These are phyloP conservation scores for Moxostoma hubbsi DNA, from an alignment of 2,797 vertebrate species.

Conservation along the genomic window DNA sequence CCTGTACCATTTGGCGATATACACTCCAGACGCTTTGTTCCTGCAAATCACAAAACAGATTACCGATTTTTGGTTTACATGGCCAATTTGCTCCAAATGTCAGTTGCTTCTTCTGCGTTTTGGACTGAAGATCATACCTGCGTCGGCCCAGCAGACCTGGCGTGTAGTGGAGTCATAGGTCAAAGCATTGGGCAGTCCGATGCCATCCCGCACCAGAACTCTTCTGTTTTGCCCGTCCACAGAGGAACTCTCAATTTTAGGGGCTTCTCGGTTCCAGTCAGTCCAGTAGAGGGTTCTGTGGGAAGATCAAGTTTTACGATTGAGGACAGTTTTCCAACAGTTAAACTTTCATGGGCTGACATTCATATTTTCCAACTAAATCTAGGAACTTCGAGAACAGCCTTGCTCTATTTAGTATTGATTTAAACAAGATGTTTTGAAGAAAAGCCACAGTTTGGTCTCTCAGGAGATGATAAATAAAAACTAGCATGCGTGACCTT, in stretches of 20 bases:
- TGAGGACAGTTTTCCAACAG: not conserved
- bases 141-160: constrained; percentile 94
- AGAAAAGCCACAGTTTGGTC: not conserved
- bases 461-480: constrained; percentile 14
- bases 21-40: constrained; percentile 94
- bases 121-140: constrained; percentile 78
- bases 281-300: constrained; percentile 94
- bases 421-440: constrained; percentile 39
- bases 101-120: not conserved
- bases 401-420: constrained; percentile 26
- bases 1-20: constrained; percentile 82
- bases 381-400: not conserved
- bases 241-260: constrained; percentile 90
- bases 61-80: not conserved
- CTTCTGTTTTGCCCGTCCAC: constrained; percentile 87
- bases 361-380: constrained; percentile 5
- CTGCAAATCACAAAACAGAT: constrained; percentile 67
- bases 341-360: not conserved
- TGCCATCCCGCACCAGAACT: constrained; percentile 86
- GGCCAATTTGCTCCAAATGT: not conserved
- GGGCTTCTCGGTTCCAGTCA: constrained; percentile 96
- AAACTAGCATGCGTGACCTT: not conserved
- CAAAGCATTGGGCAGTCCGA: constrained; percentile 93
- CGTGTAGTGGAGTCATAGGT: constrained; percentile 85
- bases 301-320: not conserved